Evolutionary conservation across 1,140 invertebrate species (phyloP), one percentile per base, ranked within the genome.

Genomic region (Dryas iulia): DNA sequence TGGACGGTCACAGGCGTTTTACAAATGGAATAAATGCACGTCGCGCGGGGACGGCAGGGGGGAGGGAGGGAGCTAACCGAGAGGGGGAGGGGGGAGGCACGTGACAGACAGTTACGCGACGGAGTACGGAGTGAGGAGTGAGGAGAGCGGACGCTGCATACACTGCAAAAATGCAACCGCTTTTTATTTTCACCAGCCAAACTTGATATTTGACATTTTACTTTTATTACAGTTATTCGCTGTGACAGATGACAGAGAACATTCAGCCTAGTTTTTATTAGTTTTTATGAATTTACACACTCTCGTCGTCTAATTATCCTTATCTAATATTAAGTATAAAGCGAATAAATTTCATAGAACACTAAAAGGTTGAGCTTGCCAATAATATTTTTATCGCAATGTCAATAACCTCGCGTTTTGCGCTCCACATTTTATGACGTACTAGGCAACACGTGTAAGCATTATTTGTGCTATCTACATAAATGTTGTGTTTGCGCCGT

Each of bases 351-450:
- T 25, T 11, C 35, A 25, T 26, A n/a, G 25, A n/a, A 62, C 39
- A 47, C 14, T 11, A 52, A 28, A 30, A 52, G 28, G n/a, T 18
- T 18, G 6, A 18, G 25, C 59, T 61, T 47, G 56, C 59, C 60
- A 53, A 65, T 60, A 70, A 70, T 60, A 64, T 65, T 70, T 70
- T 70, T 70, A 70, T 64, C 61, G 68, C 54, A 65, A 65, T 65
- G 68, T 70, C 68, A 64, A 65, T 61, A 70, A 70, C 68, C 68
- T 69, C 66, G 59, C 59, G 62, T 69, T 69, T 69, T 58, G 66
- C 66, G 66, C 59, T 69, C 59, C 23, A 69, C 66, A 69, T 69
- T 69, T 60, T 18, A 47, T 69, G 66, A 62, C 66, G 66, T 67
- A 39, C 28, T 39, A 30, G 23, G 21, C 25, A 60, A 53, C 66